phyloP scores from a whole-genome alignment of 2,113 vertebrate genomes.

The Bufo gargarizans region DNA sequence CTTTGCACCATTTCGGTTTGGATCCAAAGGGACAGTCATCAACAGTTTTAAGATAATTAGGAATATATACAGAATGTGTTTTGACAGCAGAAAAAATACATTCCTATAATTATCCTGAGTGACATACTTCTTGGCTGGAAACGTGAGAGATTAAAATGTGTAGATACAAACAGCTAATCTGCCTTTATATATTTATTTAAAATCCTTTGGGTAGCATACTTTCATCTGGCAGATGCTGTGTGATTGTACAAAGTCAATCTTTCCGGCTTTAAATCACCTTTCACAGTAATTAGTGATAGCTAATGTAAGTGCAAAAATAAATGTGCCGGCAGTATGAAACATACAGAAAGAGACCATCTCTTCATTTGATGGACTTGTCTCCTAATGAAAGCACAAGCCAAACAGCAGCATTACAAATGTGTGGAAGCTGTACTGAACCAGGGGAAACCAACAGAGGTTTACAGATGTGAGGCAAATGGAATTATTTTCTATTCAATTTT shows the following conservation, averaged over 20 bases:
- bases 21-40: constrained; percentile 48
- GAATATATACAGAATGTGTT: constrained; percentile 51
- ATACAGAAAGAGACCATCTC: not conserved
- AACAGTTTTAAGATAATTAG: constrained; percentile 51
- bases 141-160: constrained; percentile 43
- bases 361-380: constrained; percentile 8
- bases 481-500: not conserved
- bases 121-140: constrained; percentile 47
- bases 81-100: constrained; percentile 51
- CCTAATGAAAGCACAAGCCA: constrained; percentile 3
- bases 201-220: constrained; percentile 30
- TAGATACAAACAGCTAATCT: constrained; percentile 45
- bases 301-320: constrained; percentile 24
- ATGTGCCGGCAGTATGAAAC: constrained; percentile 4
- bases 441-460: not conserved
- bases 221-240: constrained; percentile 47
- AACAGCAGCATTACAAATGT: constrained; percentile 30
- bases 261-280: constrained; percentile 29
- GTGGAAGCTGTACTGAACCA: not conserved
- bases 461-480: not conserved
- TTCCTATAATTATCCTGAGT: constrained; percentile 49
- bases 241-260: constrained; percentile 36
- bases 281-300: constrained; percentile 41
- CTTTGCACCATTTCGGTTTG: constrained; percentile 32
- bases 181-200: constrained; percentile 40